Evolutionary conservation across 2,888 invertebrate species (phyloP), one percentile per base, ranked within the genome.

Genomic region (Sminthurides aquaticus): DNA sequence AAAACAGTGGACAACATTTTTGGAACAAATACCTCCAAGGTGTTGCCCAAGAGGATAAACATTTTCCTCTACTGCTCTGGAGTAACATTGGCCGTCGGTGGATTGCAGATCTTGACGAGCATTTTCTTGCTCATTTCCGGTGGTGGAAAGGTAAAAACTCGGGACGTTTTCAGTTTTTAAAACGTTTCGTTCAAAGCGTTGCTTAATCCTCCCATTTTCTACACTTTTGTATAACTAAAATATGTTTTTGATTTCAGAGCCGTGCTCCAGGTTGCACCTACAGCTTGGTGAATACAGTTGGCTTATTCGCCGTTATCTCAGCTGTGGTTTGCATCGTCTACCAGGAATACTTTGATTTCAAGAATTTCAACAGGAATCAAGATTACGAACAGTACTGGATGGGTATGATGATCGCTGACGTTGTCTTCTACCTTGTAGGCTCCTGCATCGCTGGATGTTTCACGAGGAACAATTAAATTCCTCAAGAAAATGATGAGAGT

Each of bases 201-300:
- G 25, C 11, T 11, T 11, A 57, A 8, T 22, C 26, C 5, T n/a
- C n/a, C n/a, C n/a, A n/a, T n/a, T n/a, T n/a, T n/a, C n/a, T n/a
- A n/a, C n/a, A n/a, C n/a, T n/a, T n/a, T n/a, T n/a, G n/a, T n/a
- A n/a, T n/a, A n/a, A n/a, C n/a, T n/a, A n/a, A n/a, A n/a, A n/a
- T 60, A 43, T 56, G 11, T 57, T 28, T 64, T 11, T 48, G 20
- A 28, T 65, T 66, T 8, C 57, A 72, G 72, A 60, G 69, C 24
- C 69, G 69, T 20, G 70, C 68, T 25, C 69, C 70, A 52, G 26
- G 49, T n/a, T 65, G 64, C 20, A 61, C 71, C 15, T 67, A 56
- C 55, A 60, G 71, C n/a, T 67, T 71, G 63, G 68, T 72, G 60
- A 72, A 70, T 52, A 57, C 66, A 1, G 69, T 70, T 48, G 71